Percentiles rank a stretch among this genome's conserved stretches.
Evolutionary conservation across 2,888 invertebrate genomes (phyloP).

Genomic region (Xanthorhoe spadicearia): DNA sequence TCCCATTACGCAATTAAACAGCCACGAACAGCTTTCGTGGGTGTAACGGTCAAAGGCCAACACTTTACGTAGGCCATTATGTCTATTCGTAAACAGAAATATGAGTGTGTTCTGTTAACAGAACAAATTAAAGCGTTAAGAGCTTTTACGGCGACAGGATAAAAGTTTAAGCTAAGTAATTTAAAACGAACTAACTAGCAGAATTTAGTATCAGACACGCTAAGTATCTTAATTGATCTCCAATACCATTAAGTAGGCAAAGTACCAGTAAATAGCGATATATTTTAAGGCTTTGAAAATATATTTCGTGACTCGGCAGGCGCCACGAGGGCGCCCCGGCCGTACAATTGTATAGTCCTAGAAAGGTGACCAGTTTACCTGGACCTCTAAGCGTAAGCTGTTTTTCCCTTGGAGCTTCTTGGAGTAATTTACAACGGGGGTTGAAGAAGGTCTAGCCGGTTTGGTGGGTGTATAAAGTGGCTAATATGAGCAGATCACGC

Average conservation of each 20-base stretch:
- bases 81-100: conserved; percentile 23
- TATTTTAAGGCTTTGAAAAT: conserved; percentile 73
- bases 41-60: conserved; percentile 23
- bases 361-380: conserved; percentile 61
- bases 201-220: conserved; percentile 11
- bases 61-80: conserved; percentile 15
- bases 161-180: conserved; percentile 15
- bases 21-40: conserved; percentile 23
- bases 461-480: conserved; percentile 74
- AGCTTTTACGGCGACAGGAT: conserved; percentile 7
- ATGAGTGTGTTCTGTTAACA: conserved; percentile 12
- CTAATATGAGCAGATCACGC: conserved; percentile 81
- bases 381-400: conserved; percentile 59
- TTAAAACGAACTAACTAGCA: conserved; percentile 5
- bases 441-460: conserved; percentile 47
- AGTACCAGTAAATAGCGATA: conserved; percentile 57
- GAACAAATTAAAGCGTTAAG: conserved; percentile 14
- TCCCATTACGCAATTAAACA: conserved; percentile 18
- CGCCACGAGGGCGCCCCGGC: conserved; percentile 78
- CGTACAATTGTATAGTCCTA: conserved; percentile 76
- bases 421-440: conserved; percentile 39
- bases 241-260: conserved; percentile 48
- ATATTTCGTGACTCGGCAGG: conserved; percentile 82
- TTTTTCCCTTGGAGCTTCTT: conserved; percentile 47
- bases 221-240: conserved; percentile 43